Evolutionary conservation across 2,888 invertebrate species (phyloP).

Genomic region (Lissocephala sabroskyi): DNA sequence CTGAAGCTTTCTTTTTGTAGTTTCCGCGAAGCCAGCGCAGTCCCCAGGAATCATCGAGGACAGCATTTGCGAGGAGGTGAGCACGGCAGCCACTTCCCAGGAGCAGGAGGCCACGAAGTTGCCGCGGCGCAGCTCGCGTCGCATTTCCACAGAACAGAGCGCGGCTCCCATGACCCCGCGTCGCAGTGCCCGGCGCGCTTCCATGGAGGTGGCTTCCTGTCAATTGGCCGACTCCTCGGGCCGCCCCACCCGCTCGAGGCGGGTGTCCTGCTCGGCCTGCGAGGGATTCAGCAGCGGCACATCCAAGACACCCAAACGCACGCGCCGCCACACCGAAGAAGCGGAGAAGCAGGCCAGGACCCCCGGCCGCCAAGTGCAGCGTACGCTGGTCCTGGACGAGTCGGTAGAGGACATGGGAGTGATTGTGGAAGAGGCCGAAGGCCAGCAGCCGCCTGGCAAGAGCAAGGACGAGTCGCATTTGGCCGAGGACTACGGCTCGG

Average conservation of each 20-base stretch:
- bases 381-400: conserved; percentile 27
- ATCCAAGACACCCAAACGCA: conserved; percentile 33
- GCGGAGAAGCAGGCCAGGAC: conserved; percentile 26
- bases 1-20: too few relatives aligned
- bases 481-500: conserved; percentile 43
- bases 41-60: conserved; percentile 31
- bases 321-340: conserved; percentile 29
- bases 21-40: too few relatives aligned
- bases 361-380: conserved; percentile 31
- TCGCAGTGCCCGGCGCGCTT: conserved; percentile 29
- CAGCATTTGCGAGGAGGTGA: conserved; percentile 35
- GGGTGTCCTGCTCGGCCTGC: conserved; percentile 31
- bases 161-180: conserved; percentile 17
- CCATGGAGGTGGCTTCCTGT: conserved; percentile 16
- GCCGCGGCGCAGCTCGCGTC: conserved; percentile 20
- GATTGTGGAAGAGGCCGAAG: conserved; percentile 31
- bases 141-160: conserved; percentile 23
- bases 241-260: conserved; percentile 15
- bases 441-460: too few relatives aligned
- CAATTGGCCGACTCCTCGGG: not conserved
- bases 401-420: conserved; percentile 45
- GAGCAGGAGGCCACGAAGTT: too few relatives aligned
- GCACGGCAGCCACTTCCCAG: not conserved
- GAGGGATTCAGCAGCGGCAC: conserved; percentile 14
- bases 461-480: not conserved